Evolutionary conservation across 2,113 vertebrate genomes (phyloP).

Genomic region (Seriola dumerili): DNA sequence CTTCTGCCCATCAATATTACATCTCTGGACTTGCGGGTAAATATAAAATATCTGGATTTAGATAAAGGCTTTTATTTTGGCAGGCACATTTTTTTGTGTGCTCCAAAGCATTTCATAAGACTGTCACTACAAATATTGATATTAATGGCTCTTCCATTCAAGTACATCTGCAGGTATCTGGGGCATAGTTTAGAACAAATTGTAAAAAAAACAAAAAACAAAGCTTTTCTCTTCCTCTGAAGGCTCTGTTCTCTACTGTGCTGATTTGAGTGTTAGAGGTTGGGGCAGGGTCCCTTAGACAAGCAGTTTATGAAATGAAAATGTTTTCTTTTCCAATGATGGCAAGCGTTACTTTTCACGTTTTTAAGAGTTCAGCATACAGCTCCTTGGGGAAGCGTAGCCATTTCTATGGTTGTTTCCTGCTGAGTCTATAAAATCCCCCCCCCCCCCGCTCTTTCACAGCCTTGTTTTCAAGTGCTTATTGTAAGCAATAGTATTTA

Average conservation of each 20-base stretch:
- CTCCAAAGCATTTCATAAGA: constrained; percentile 4
- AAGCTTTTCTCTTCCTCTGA: constrained; percentile 26
- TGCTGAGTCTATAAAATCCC: constrained; percentile 54
- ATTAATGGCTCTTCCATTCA: constrained; percentile 15
- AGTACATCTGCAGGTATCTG: not conserved
- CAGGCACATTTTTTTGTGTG: not conserved
- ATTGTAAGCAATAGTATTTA: constrained; percentile 22
- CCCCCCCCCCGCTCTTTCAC: constrained; percentile 27
- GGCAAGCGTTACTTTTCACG: constrained; percentile 38
- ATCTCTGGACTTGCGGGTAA: constrained; percentile 12
- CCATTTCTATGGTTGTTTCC: constrained; percentile 45
- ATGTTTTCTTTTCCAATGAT: constrained; percentile 66
- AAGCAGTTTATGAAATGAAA: constrained; percentile 70
- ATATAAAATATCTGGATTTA: constrained; percentile 10
- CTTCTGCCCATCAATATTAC: not conserved
- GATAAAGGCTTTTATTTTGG: constrained; percentile 15
- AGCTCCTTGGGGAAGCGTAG: constrained; percentile 44
- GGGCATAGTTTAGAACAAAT: not conserved
- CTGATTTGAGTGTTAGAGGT: constrained; percentile 46
- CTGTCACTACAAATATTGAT: not conserved
- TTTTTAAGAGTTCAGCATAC: constrained; percentile 53
- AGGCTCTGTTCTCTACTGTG: constrained; percentile 23
- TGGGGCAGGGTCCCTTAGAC: constrained; percentile 51
- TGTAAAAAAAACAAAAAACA: not conserved
- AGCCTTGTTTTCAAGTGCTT: constrained; percentile 24